Evolutionary conservation across 2,797 vertebrate genomes (phyloP).

Genomic region (Novumbra hubbsi): DNA sequence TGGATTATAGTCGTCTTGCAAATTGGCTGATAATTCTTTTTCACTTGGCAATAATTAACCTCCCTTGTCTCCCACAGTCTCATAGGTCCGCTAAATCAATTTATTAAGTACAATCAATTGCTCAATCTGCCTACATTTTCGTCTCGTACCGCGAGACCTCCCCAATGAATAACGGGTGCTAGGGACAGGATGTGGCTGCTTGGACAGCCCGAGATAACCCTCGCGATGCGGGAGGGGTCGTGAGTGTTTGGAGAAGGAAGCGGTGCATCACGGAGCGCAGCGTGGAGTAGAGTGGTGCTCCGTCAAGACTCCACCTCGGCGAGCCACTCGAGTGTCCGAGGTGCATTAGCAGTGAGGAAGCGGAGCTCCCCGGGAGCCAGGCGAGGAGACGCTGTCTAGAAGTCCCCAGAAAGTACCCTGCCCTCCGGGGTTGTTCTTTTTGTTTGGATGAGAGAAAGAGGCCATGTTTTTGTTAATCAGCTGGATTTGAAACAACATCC

Average conservation of each 20-base stretch:
- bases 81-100: slow-evolving; percentile 31
- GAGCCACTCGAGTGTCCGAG: slow-evolving; percentile 34
- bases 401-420: background rate
- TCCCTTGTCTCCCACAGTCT: background rate
- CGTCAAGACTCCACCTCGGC: slow-evolving; percentile 4
- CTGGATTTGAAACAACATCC: no score
- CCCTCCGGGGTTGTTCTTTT: no score
- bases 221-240: background rate
- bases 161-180: slow-evolving; percentile 9
- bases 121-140: slow-evolving; percentile 21
- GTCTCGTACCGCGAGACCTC: slow-evolving; percentile 17
- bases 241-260: background rate
- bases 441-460: no score
- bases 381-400: slow-evolving; percentile 22
- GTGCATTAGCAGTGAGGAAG: slow-evolving; percentile 38
- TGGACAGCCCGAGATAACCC: slow-evolving; percentile 22
- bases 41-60: background rate
- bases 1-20: background rate
- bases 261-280: background rate
- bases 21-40: slow-evolving; percentile 10
- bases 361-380: background rate
- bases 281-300: slow-evolving; percentile 7
- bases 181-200: background rate
- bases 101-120: slow-evolving; percentile 40
- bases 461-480: no score